These are phyloP conservation scores for Theocolax elegans DNA, from an alignment of 1,140 invertebrate species.

Conservation along the genomic window DNA sequence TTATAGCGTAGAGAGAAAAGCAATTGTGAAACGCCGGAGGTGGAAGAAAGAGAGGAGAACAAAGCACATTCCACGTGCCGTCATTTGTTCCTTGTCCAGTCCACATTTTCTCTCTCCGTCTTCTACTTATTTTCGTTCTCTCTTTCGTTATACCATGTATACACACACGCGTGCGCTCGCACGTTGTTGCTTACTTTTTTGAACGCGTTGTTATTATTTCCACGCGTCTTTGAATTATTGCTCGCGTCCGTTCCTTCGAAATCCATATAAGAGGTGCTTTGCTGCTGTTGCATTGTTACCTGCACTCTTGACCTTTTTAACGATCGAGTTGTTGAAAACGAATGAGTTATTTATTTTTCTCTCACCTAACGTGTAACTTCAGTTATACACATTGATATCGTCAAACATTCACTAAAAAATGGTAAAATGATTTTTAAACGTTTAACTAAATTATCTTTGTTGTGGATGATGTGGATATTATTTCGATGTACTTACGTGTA, in stretches of 20 bases:
- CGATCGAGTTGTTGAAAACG: conserved; percentile 1
- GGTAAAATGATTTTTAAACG: no score
- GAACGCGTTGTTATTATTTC: conserved; percentile 32
- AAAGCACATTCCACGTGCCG: conserved; percentile 61
- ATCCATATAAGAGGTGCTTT: background rate
- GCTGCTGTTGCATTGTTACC: background rate
- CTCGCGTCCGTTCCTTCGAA: background rate
- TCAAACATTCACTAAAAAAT: no score
- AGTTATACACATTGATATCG: background rate
- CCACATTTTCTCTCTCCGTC: conserved; percentile 32
- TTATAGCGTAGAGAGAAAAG: conserved; percentile 27
- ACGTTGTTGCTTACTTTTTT: background rate
- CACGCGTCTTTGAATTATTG: conserved; percentile 29
- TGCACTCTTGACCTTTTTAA: background rate
- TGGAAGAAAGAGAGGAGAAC: conserved; percentile 52
- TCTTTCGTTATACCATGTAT: conserved; percentile 37
- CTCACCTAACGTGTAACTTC: background rate
- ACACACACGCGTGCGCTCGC: background rate
- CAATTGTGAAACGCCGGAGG: conserved; percentile 34
- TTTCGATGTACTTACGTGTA: no score
- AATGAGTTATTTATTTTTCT: conserved; percentile 12
- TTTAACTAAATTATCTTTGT: no score
- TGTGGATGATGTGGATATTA: no score
- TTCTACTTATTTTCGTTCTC: conserved; percentile 10
- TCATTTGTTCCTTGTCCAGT: conserved; percentile 60